A percentile compares a stretch with the other conserved stretches of the same genome.
phyloP scores from a whole-genome alignment of 2,888 invertebrate genomes.

The Steromphala cineraria region DNA sequence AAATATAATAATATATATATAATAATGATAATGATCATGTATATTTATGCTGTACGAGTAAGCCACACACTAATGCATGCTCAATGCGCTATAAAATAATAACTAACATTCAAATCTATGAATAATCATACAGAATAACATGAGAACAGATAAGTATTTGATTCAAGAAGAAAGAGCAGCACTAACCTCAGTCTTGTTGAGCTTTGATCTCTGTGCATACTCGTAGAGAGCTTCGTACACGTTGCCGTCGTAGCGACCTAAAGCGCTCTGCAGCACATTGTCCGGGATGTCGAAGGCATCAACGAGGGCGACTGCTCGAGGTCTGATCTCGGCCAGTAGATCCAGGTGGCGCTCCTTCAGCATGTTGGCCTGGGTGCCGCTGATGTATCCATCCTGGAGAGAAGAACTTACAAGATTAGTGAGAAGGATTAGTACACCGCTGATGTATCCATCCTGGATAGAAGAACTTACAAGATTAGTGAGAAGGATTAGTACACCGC shows the following conservation, averaged over 20 bases:
- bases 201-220: slow-evolving; percentile 75
- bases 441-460: slow-evolving; percentile 81
- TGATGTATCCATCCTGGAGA: slow-evolving; percentile 81
- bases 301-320: slow-evolving; percentile 91
- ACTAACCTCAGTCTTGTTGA: slow-evolving; percentile 74
- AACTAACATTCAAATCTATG: neutral
- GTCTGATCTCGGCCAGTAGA: slow-evolving; percentile 84
- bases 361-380: slow-evolving; percentile 72
- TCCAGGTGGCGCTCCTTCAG: slow-evolving; percentile 84
- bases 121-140: too few relatives aligned
- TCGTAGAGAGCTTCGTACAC: slow-evolving; percentile 76
- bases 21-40: too few relatives aligned
- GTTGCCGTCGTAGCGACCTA: slow-evolving; percentile 76
- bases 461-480: too few relatives aligned
- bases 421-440: slow-evolving; percentile 33
- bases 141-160: too few relatives aligned
- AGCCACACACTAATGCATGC: too few relatives aligned
- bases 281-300: slow-evolving; percentile 87
- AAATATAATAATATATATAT: too few relatives aligned
- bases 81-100: too few relatives aligned
- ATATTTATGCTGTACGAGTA: too few relatives aligned
- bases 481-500: slow-evolving; percentile 33
- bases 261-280: slow-evolving; percentile 72
- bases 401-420: too few relatives aligned
- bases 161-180: neutral